phyloP scores from a whole-genome alignment of 2,888 invertebrate genomes.

The Chirona hameri region DNA sequence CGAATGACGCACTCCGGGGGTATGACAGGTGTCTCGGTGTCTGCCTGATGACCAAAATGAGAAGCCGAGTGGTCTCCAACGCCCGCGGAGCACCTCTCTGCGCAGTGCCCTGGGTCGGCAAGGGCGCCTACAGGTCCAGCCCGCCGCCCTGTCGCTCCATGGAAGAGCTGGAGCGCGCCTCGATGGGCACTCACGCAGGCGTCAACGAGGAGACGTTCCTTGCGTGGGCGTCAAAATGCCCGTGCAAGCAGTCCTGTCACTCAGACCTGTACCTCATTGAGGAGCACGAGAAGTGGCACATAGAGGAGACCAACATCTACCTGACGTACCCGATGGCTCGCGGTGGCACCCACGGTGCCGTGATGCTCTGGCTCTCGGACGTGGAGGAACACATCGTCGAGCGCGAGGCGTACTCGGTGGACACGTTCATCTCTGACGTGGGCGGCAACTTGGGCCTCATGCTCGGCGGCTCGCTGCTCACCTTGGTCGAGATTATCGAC shows the following conservation, averaged over 20 bases:
- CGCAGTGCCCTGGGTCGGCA: background rate
- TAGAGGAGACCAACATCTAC: conserved; percentile 2
- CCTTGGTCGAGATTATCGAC: background rate
- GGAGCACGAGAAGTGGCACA: conserved; percentile 5
- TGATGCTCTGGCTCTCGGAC: background rate
- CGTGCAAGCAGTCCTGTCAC: background rate
- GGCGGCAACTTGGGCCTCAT: conserved; percentile 22
- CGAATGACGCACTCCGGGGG: background rate
- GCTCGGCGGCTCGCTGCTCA: conserved; percentile 6
- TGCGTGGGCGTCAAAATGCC: background rate
- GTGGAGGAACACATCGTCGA: background rate
- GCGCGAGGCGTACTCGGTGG: background rate
- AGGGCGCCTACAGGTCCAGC: background rate
- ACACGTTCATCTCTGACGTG: background rate
- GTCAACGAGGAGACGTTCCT: background rate
- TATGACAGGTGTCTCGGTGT: background rate
- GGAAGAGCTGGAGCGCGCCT: background rate
- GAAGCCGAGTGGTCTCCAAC: background rate
- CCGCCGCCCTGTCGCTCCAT: background rate
- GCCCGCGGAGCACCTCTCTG: background rate
- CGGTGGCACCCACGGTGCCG: background rate
- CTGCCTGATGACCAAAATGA: background rate
- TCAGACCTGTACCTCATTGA: background rate
- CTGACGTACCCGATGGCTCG: background rate
- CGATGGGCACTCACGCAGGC: background rate